phyloP scores from a whole-genome alignment of 2,888 invertebrate genomes.

The Monoplex corrugatus region DNA sequence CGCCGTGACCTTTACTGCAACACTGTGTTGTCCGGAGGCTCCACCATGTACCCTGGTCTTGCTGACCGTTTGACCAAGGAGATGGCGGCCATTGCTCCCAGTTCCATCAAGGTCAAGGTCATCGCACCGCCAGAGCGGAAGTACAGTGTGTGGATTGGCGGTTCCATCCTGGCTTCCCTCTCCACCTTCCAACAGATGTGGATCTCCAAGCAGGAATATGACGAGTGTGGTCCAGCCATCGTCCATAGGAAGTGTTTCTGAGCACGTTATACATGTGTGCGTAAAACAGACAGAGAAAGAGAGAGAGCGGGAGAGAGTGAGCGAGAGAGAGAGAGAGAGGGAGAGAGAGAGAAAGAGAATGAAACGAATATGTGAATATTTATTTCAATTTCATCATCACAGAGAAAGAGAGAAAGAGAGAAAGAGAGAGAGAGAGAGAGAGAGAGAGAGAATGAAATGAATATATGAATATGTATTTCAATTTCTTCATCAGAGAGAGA shows the following conservation, averaged over 20 bases:
- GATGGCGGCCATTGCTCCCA: neutral
- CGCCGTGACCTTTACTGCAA: slow-evolving; percentile 75
- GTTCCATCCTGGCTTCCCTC: slow-evolving; percentile 7
- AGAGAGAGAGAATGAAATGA: no score
- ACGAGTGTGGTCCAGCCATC: neutral
- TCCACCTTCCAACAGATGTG: slow-evolving; percentile 6
- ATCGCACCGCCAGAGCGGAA: slow-evolving; percentile 10
- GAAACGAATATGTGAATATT: no score
- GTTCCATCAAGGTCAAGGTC: neutral
- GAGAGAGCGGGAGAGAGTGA: no score
- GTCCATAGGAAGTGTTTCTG: slow-evolving; percentile 75
- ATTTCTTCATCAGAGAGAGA: no score
- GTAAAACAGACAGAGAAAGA: no score
- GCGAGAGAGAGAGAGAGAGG: slow-evolving; percentile 76
- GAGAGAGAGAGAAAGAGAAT: neutral
- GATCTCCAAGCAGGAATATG: slow-evolving; percentile 20
- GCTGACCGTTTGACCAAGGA: neutral
- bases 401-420: neutral
- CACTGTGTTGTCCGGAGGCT: slow-evolving; percentile 92
- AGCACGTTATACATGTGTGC: no score
- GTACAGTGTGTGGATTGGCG: slow-evolving; percentile 17
- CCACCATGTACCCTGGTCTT: slow-evolving; percentile 97
- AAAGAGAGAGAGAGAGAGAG: neutral
- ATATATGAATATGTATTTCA: neutral
- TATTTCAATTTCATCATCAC: no score